A percentile compares a stretch with the other conserved stretches of the same genome.
These are phyloP conservation scores for Hylaeus anthracinus DNA, from an alignment of 1,140 invertebrate genomes.

Conservation along the genomic window DNA sequence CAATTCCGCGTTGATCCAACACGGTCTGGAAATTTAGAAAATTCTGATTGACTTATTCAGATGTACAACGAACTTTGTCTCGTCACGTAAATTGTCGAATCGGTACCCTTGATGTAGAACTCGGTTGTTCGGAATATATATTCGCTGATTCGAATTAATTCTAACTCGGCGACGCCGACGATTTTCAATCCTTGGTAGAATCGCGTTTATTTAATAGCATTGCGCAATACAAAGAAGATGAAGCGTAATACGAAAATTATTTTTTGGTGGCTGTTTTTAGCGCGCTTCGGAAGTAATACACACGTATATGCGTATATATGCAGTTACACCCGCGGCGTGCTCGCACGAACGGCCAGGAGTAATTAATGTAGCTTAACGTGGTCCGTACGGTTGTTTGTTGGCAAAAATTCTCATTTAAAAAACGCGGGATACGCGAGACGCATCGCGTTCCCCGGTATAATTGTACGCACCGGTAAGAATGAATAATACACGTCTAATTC, in stretches of 20 bases:
- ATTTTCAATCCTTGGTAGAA: not conserved
- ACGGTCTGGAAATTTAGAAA: not conserved
- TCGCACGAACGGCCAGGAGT: not conserved
- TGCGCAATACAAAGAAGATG: not conserved
- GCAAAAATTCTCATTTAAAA: slow-evolving; percentile 47
- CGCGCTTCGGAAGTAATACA: not conserved
- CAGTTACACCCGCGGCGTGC: not conserved
- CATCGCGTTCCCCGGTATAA: slow-evolving; percentile 21
- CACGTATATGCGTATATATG: not conserved
- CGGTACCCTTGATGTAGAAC: not conserved
- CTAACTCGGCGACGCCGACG: too few relatives aligned
- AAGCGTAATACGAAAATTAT: slow-evolving; percentile 21
- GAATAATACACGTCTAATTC: slow-evolving; percentile 48
- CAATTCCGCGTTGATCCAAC: not conserved
- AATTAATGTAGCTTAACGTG: slow-evolving; percentile 41
- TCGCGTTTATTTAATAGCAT: slow-evolving; percentile 26
- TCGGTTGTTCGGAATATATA: not conserved
- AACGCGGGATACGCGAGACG: slow-evolving; percentile 14
- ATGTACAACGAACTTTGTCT: not conserved
- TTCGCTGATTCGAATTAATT: not conserved
- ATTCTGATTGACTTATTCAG: not conserved
- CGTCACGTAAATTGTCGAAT: not conserved
- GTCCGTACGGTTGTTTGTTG: slow-evolving; percentile 29
- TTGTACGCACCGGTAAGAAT: slow-evolving; percentile 33
- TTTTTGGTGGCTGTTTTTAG: not conserved